Base-by-base conservation (phyloP, 2,113 vertebrate species). In the Osmerus eperlanus region DNA sequence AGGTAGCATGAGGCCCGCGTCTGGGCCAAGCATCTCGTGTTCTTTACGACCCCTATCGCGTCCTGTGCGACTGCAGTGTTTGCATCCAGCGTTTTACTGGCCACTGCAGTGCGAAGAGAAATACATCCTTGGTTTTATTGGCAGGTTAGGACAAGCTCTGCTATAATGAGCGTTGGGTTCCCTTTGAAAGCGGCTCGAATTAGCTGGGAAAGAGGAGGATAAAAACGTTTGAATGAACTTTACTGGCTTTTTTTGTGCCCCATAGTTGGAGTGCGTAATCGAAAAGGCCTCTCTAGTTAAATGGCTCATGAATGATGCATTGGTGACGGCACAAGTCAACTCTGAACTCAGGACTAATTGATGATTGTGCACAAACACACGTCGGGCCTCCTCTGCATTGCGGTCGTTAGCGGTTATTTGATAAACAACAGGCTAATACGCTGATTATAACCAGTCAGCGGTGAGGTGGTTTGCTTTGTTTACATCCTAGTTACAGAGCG, bases 341-440 rank as follows among this genome's bases (percentile, higher is more conserved):
- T 87, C 81, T 89, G 84, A 88, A 89, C 88, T 78, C 23, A 0
- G 74, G 81, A 86, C 86, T 90, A 91, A 89, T 85, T 87, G 83
- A 86, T 81, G 79, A 87, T 84, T 87, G 84, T 84, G 76, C 61
- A 56, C 81, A 83, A 88, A 83, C 90, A 92, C 88, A 92, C 90
- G 87, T 91, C 81, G 79, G 51, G 85, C 84, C 84, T 81, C 65
- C 68, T 76, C 77, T 36, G 69, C 88, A 84, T 73, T 81, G 75
- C 56, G 73, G 85, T 89, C 80, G 83, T 87, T 86, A 85, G 85
- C 83, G 89, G 88, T 91, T 90, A 90, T 92, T 90, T 88, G 89
- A 91, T 91, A 89, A 91, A 88, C 89, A 91, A 84, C 84, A 70
- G 80, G 80, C 84, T 92, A 92, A 93, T 93, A 86, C 76, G 85